Percentiles rank a stretch among this genome's conserved stretches.
Evolutionary conservation across 2,113 vertebrate species (phyloP).

Genomic region (Mus pahari): DNA sequence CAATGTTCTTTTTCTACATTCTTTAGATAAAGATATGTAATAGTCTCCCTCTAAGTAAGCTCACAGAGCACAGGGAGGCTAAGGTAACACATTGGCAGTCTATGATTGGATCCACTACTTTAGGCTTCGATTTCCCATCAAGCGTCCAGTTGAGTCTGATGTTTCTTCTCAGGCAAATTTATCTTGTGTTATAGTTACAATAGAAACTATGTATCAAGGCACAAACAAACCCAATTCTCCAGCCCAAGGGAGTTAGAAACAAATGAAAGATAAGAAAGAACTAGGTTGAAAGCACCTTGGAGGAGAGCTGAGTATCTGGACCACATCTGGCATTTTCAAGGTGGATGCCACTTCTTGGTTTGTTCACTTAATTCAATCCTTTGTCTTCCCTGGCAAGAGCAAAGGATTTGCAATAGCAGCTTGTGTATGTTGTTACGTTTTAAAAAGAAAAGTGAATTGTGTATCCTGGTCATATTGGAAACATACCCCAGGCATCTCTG

Average conservation of each 20-base stretch:
- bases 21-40: neutral
- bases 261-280: constrained; percentile 29
- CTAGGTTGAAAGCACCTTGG: neutral
- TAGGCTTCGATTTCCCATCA: constrained; percentile 40
- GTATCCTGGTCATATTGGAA: neutral
- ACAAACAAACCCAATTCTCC: neutral
- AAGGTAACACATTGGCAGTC: neutral
- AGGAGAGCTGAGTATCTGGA: neutral
- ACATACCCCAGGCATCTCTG: neutral
- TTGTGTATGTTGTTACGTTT: constrained; percentile 1
- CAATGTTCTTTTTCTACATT: neutral
- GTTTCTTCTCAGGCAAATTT: constrained; percentile 6
- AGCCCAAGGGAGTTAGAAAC: neutral
- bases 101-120: neutral
- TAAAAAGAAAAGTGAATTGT: constrained; percentile 31
- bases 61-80: neutral
- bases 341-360: neutral
- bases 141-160: neutral
- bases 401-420: constrained; percentile 22
- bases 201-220: neutral
- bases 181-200: neutral
- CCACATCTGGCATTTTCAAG: neutral
- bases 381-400: constrained; percentile 28
- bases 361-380: constrained; percentile 22
- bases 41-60: neutral